Conservation (phyloP, 2,113 vertebrate genomes). For the Seriola rivoliana region DNA sequence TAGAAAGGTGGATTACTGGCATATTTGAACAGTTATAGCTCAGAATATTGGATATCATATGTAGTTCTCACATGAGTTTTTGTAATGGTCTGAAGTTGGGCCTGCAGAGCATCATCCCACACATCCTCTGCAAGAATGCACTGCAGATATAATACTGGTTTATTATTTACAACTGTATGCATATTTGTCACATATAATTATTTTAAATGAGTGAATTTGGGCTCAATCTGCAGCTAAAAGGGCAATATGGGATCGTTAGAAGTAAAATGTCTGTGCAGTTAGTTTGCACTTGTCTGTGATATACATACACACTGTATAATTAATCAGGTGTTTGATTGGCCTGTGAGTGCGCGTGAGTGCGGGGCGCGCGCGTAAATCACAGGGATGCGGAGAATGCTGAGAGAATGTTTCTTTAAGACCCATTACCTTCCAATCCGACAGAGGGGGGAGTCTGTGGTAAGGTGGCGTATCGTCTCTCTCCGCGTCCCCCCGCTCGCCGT, state of each 20-base stretch:
- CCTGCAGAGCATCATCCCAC: conserved; percentile 1
- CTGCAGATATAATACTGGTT: neutral
- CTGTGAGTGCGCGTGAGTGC: conserved; percentile 49
- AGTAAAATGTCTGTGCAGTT: conserved; percentile 19
- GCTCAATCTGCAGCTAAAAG: neutral
- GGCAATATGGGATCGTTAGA: neutral
- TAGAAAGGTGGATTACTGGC: neutral
- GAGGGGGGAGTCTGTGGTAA: conserved; percentile 78
- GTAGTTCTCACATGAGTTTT: neutral
- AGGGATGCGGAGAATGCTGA: conserved; percentile 80
- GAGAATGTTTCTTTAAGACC: conserved; percentile 88
- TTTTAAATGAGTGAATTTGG: neutral
- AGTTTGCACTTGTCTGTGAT: conserved; percentile 32
- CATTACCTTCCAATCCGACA: conserved; percentile 84
- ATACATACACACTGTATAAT: conserved; percentile 63
- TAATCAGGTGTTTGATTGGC: conserved; percentile 77
- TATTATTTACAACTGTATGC: neutral
- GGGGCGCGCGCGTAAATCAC: conserved; percentile 72
- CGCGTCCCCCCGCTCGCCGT: conserved; percentile 68
- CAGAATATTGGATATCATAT: conserved; percentile 1
- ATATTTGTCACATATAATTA: neutral
- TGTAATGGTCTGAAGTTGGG: conserved; percentile 8
- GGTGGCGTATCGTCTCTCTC: conserved; percentile 82
- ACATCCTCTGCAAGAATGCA: conserved; percentile 4
- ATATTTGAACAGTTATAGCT: neutral